phyloP scores from a whole-genome alignment of 2,113 vertebrate species.

The Paraplagusia blochii region DNA sequence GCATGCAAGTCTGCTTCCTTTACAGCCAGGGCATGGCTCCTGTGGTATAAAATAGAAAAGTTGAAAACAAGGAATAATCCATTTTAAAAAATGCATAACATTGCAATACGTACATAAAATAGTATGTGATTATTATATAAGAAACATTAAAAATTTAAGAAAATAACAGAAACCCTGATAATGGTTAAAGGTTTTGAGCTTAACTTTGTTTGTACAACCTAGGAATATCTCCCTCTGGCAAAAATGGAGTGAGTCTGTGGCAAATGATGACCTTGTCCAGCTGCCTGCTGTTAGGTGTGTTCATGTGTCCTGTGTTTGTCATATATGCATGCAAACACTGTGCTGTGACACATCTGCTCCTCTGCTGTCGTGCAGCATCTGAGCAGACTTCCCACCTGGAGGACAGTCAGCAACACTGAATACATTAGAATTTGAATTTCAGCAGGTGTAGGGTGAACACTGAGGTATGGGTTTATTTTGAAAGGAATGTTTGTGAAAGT shows the following conservation, averaged over 20 bases:
- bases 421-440: conserved; percentile 14
- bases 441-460: neutral
- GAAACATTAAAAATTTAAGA: too few species aligned
- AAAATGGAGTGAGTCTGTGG: neutral
- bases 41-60: too few species aligned
- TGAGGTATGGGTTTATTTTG: neutral
- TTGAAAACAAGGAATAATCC: too few species aligned
- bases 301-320: neutral
- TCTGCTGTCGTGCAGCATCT: conserved; percentile 22
- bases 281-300: neutral
- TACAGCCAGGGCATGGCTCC: too few species aligned
- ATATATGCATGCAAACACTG: neutral
- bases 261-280: neutral
- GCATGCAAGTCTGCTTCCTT: too few species aligned
- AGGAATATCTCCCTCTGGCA: neutral
- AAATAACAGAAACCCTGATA: too few species aligned
- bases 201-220: too few species aligned
- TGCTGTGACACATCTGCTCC: conserved; percentile 6
- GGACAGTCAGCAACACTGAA: conserved; percentile 19
- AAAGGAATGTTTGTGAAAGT: neutral
- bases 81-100: too few species aligned
- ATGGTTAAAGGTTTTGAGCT: too few species aligned
- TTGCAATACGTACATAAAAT: too few species aligned
- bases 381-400: conserved; percentile 34
- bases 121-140: too few species aligned